Conservation (phyloP, 2,888 invertebrate species). For the Acleris laterana region DNA sequence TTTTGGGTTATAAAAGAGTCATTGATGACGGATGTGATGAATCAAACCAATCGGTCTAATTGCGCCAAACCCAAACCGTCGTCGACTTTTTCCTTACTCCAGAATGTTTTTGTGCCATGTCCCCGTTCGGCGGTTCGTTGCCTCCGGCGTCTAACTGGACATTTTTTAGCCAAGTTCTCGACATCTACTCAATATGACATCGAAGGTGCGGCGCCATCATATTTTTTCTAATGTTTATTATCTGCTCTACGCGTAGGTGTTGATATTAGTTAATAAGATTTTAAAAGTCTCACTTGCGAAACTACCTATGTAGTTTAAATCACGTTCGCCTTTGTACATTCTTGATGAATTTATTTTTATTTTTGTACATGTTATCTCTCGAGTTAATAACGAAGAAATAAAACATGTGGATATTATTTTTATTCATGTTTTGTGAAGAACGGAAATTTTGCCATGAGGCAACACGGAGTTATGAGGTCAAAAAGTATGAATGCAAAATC, state of each 20-base stretch:
- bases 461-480: too few relatives aligned
- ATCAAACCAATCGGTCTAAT: not conserved
- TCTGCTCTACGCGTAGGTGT: too few relatives aligned
- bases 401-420: too few relatives aligned
- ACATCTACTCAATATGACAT: conserved; percentile 57
- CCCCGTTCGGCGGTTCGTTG: conserved; percentile 68
- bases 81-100: conserved; percentile 51
- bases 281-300: too few relatives aligned
- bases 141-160: conserved; percentile 71
- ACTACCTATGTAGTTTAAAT: not conserved
- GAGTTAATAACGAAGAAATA: too few relatives aligned
- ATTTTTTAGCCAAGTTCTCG: conserved; percentile 61
- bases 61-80: not conserved
- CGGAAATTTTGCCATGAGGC: too few relatives aligned
- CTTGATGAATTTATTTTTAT: too few relatives aligned
- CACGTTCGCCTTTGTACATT: too few relatives aligned
- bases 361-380: too few relatives aligned
- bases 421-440: too few relatives aligned
- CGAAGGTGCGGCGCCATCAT: conserved; percentile 52
- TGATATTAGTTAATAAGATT: too few relatives aligned
- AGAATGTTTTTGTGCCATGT: conserved; percentile 64
- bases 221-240: conserved; percentile 43
- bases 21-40: not conserved
- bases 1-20: not conserved
- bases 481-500: too few relatives aligned